Evolutionary conservation across 2,888 invertebrate species (phyloP), one percentile per base, ranked within the genome.

Genomic region (Eupithecia pulchellata): DNA sequence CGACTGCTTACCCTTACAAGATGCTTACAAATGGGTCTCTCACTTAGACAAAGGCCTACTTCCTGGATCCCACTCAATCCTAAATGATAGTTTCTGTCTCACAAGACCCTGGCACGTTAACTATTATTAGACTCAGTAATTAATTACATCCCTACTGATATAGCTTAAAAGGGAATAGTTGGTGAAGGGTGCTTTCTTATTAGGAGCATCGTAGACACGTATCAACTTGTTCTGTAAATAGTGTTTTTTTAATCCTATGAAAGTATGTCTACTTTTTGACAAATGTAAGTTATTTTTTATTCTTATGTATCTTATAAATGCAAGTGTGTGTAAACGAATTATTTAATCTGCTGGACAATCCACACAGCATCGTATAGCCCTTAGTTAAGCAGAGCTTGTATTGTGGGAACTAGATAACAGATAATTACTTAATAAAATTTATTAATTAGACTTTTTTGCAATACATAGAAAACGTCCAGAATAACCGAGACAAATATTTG

Each of bases 51-150:
- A 73, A 72, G 61, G 76, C 76, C 75, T 79, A 74, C 81, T 81
- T 79, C 80, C 74, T 77, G 75, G 79, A 81, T 84, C 81, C 83
- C 68, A 78, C 81, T 84, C 82, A 82, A 83, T 86, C 83, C 85
- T 84, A 86, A 91, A 81, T 86, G 85, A 89, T 89, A 89, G 89
- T 91, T 86, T 80, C 85, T 84, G 85, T 87, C 85, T 80, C 79
- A 75, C 81, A 80, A 81, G 80, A 81, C 81, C 78, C 79, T 75
- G 76, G 76, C 81, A 81, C 80, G 77, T 72, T 77, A 77, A 77
- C 83, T 83, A 84, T 81, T 83, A 84, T 83, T 79, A 82, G 84
- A 83, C 82, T 81, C 80, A 80, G 82, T 84, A 90, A 92, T 92
- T 91, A 91, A 92, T 92, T 89, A 89, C 77, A 76, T 75, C 73